These are phyloP conservation scores for Scrobipalpa atriplicella DNA, from an alignment of 2,888 invertebrate genomes.

Conservation along the genomic window DNA sequence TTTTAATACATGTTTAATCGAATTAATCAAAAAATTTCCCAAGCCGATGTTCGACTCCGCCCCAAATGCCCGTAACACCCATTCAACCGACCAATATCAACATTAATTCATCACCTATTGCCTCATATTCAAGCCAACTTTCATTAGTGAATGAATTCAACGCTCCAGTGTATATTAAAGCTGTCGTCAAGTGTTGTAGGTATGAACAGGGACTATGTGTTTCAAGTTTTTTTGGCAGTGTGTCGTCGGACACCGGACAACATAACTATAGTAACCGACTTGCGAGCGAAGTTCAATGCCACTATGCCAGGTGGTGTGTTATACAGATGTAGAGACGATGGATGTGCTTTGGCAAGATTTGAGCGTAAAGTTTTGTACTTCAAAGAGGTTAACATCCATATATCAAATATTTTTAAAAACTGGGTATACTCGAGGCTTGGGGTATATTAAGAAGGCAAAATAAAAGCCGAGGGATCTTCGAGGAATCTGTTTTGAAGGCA, in stretches of 20 bases:
- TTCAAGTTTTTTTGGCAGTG: slow-evolving; percentile 59
- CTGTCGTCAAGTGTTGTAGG: neutral
- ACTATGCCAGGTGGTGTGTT: slow-evolving; percentile 63
- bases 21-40: neutral
- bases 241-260: slow-evolving; percentile 38
- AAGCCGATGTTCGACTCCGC: neutral
- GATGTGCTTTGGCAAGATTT: slow-evolving; percentile 40
- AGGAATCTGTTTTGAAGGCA: no score
- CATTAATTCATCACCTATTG: neutral
- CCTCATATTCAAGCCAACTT: neutral
- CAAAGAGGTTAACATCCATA: no score
- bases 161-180: slow-evolving; percentile 2
- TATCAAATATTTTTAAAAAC: no score
- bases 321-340: slow-evolving; percentile 44
- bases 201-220: slow-evolving; percentile 31
- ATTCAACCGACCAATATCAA: neutral
- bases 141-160: neutral
- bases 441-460: no score
- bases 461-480: no score
- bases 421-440: no score
- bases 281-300: slow-evolving; percentile 61
- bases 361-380: no score
- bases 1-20: slow-evolving; percentile 11
- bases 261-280: slow-evolving; percentile 44
- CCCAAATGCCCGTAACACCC: neutral